phyloP scores from a whole-genome alignment of 2,888 invertebrate species.

The Drosophila mayaguana region DNA sequence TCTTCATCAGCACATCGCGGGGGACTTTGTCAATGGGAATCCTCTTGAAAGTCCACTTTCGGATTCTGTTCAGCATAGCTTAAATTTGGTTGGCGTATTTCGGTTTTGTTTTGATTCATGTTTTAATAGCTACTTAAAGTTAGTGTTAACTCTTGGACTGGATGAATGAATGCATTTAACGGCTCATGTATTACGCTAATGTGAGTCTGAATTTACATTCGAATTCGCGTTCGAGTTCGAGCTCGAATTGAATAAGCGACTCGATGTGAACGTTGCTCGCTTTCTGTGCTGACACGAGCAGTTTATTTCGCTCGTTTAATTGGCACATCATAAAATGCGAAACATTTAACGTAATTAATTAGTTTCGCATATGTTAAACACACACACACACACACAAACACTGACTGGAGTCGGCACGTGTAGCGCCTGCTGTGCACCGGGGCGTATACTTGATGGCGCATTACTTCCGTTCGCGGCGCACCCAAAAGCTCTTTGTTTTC shows the following conservation, averaged over 20 bases:
- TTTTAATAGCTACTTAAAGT: constrained; percentile 31
- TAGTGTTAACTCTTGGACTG: constrained; percentile 4
- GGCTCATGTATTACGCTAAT: constrained; percentile 30
- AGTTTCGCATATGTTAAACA: constrained; percentile 30
- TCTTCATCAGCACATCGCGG: not conserved
- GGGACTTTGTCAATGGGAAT: not conserved
- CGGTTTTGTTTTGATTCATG: constrained; percentile 8
- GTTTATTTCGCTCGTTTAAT: constrained; percentile 60
- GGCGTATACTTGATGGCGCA: constrained; percentile 54
- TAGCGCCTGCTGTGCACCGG: constrained; percentile 34
- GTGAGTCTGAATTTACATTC: not conserved
- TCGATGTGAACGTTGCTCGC: constrained; percentile 13
- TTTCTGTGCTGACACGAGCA: constrained; percentile 24
- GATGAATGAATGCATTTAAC: constrained; percentile 43
- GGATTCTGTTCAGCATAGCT: constrained; percentile 15
- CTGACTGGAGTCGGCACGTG: constrained; percentile 51
- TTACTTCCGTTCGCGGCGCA: constrained; percentile 52
- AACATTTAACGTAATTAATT: constrained; percentile 66
- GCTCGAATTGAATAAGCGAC: not conserved
- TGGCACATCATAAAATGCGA: constrained; percentile 66
- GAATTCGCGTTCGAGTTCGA: not conserved
- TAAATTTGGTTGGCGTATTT: constrained; percentile 26
- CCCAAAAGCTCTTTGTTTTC: constrained; percentile 33
- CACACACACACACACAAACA: not conserved
- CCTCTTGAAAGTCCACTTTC: constrained; percentile 26